These are phyloP conservation scores for Halictus ligatus DNA, from an alignment of 2,888 invertebrate species.

Conservation along the genomic window DNA sequence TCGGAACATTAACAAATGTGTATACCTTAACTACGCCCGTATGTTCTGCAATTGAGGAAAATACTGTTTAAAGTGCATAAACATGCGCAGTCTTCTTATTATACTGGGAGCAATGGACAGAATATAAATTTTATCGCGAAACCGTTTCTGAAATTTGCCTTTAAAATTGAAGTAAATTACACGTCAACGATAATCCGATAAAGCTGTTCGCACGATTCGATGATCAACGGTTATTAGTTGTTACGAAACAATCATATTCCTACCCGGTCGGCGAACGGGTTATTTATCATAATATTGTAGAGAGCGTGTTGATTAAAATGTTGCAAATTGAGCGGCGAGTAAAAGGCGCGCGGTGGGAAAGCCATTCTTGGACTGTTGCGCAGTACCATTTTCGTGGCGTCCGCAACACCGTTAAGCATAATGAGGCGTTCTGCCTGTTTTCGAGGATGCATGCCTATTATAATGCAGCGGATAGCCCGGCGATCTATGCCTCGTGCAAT, in stretches of 20 bases:
- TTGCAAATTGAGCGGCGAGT: not conserved
- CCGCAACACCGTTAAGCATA: conserved; percentile 35
- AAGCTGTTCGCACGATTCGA: not conserved
- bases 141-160: too few species aligned
- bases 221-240: not conserved
- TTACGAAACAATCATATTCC: not conserved
- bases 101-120: too few species aligned
- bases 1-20: too few species aligned
- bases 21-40: too few species aligned
- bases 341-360: not conserved
- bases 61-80: too few species aligned
- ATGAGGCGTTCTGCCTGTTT: conserved; percentile 26
- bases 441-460: conserved; percentile 34
- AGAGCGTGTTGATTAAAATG: not conserved
- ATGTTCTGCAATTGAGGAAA: too few species aligned
- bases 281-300: not conserved
- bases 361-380: not conserved
- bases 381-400: not conserved
- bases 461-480: conserved; percentile 41
- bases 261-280: not conserved
- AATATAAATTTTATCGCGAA: too few species aligned
- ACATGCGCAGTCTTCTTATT: too few species aligned
- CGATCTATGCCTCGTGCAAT: conserved; percentile 36
- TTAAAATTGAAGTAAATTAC: too few species aligned
- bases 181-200: not conserved